Percentiles rank a stretch among this genome's conserved stretches.
phyloP scores from a whole-genome alignment of 2,888 invertebrate genomes.

The Laspeyria flexula region DNA sequence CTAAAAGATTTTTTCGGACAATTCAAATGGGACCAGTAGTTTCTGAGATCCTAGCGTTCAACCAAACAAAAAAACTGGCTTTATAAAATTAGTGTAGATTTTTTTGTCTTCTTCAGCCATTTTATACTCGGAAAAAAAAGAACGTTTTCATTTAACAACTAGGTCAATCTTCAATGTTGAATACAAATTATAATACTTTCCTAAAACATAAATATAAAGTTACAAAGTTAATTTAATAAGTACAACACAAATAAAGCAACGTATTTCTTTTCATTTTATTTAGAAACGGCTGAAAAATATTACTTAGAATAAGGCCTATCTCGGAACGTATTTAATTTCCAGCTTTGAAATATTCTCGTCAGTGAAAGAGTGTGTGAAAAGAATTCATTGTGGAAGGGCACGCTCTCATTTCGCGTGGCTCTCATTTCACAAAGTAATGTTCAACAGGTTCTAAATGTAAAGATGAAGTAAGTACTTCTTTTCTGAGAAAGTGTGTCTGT shows the following conservation, averaged over 20 bases:
- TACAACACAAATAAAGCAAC: background rate
- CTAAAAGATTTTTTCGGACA: no score
- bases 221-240: background rate
- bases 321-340: constrained; percentile 27
- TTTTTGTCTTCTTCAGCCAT: no score
- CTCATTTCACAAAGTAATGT: constrained; percentile 21
- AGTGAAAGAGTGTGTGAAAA: constrained; percentile 31
- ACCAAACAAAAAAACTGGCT: no score
- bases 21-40: no score
- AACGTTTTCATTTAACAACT: no score
- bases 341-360: constrained; percentile 17
- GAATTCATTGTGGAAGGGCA: constrained; percentile 19
- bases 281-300: background rate
- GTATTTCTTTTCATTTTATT: constrained; percentile 1
- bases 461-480: constrained; percentile 26
- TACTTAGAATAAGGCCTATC: constrained; percentile 7
- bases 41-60: no score
- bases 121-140: no score
- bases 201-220: background rate
- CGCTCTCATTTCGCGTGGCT: constrained; percentile 23
- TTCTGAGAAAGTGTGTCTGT: constrained; percentile 10
- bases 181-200: no score
- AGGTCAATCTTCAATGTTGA: no score
- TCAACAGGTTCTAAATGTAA: constrained; percentile 37
- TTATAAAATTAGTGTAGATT: no score